Conservation (phyloP, 2,113 vertebrate species). For the Cinclus mexicanus region DNA sequence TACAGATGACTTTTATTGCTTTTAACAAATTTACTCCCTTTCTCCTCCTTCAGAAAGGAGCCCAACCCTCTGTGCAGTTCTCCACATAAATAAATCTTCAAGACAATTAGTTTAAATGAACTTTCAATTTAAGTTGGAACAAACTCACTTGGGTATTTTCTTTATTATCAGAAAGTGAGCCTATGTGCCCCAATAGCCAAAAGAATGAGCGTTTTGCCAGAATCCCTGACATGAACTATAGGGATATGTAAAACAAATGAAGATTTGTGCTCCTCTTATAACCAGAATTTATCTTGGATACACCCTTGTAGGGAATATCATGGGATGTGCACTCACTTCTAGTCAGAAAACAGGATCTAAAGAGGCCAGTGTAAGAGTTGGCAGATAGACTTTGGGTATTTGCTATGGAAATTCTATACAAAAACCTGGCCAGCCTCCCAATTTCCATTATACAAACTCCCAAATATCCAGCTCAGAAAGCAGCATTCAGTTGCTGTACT, state of each 20-base stretch:
- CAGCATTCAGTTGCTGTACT: background rate
- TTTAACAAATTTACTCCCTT: background rate
- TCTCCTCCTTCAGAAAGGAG: background rate
- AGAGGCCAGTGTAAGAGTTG: slow-evolving; percentile 11
- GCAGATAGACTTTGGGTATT: slow-evolving; percentile 14
- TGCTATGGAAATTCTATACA: slow-evolving; percentile 65
- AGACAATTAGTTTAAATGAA: background rate
- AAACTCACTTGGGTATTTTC: background rate
- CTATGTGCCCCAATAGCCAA: background rate
- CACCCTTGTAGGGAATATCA: background rate
- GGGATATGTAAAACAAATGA: background rate
- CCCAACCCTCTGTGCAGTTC: background rate
- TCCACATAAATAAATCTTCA: background rate
- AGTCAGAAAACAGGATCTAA: background rate
- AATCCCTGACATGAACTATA: background rate
- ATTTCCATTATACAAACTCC: slow-evolving; percentile 42
- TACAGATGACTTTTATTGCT: background rate
- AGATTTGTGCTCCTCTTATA: background rate
- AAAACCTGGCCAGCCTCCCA: slow-evolving; percentile 51
- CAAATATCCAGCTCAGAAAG: slow-evolving; percentile 12
- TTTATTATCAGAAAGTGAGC: background rate
- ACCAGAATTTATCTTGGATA: slow-evolving; percentile 1
- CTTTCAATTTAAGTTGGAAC: background rate
- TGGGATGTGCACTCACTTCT: background rate
- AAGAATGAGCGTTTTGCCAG: background rate